phyloP scores from a whole-genome alignment of 92 coral and sea anemone genomes.

The Paragorgia papillata region DNA sequence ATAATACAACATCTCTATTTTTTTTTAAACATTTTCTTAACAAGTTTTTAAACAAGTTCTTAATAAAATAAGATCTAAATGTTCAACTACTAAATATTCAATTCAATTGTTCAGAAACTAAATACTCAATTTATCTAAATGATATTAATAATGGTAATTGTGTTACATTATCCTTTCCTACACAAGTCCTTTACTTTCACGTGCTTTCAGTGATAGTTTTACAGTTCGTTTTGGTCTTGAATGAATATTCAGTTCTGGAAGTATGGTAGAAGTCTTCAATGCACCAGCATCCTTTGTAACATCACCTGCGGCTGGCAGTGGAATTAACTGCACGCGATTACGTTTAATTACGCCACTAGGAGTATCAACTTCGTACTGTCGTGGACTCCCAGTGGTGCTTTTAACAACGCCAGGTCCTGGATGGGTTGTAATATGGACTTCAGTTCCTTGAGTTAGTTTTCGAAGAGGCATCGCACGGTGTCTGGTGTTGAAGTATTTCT shows the following conservation, averaged over 20 bases:
- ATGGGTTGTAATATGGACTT: conserved; percentile 38
- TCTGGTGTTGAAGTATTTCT: conserved; percentile 21
- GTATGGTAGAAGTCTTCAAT: no score
- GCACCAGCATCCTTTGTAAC: not conserved
- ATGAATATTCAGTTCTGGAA: conserved; percentile 34
- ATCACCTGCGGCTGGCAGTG: conserved; percentile 7
- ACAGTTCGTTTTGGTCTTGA: conserved; percentile 39
- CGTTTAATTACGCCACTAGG: conserved; percentile 5
- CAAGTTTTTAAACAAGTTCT: no score
- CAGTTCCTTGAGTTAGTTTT: conserved; percentile 34
- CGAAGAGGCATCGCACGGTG: conserved; percentile 43
- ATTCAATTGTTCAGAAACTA: no score
- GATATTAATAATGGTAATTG: no score
- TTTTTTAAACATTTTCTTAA: no score
- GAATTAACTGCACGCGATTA: conserved; percentile 37
- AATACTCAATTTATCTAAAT: no score
- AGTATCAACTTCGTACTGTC: conserved; percentile 28
- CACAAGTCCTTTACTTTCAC: conserved; percentile 23
- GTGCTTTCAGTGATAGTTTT: conserved; percentile 45
- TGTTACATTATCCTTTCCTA: no score
- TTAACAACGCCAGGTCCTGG: conserved; percentile 28
- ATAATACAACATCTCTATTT: no score
- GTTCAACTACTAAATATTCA: no score
- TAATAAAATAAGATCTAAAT: no score
- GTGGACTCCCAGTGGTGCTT: conserved; percentile 22